Conservation (phyloP, 2,797 vertebrate genomes). For the Crocidura indochinensis region DNA sequence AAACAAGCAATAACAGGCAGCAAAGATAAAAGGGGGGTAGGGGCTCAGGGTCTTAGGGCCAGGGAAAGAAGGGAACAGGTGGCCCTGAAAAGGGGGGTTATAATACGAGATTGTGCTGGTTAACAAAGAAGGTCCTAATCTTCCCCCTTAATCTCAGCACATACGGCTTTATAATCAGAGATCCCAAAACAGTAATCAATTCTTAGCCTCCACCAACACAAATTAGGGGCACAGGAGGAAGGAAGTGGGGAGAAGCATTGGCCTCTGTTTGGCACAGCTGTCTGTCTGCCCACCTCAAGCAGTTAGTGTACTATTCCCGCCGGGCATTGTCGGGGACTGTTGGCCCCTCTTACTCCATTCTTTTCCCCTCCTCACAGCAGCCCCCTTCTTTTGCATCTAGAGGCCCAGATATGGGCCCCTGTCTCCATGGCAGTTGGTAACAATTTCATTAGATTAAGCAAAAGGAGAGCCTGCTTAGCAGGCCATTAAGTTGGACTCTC, state of each 20-base stretch:
- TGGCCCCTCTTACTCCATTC: slow-evolving; percentile 49
- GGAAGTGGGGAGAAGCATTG: slow-evolving; percentile 56
- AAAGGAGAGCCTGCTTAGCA: slow-evolving; percentile 40
- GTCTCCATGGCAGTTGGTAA: background rate
- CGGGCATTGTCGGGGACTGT: background rate
- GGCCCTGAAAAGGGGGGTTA: slow-evolving; percentile 85
- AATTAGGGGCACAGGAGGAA: slow-evolving; percentile 85
- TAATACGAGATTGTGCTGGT: slow-evolving; percentile 85
- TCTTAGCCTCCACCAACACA: slow-evolving; percentile 83
- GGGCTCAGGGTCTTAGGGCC: slow-evolving; percentile 80
- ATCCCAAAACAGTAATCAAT: slow-evolving; percentile 86
- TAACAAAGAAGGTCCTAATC: slow-evolving; percentile 88
- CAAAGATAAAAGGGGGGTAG: slow-evolving; percentile 83
- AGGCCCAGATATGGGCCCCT: background rate
- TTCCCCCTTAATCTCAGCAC: slow-evolving; percentile 82
- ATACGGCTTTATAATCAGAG: slow-evolving; percentile 87
- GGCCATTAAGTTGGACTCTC: slow-evolving; percentile 67
- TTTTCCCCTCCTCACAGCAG: background rate
- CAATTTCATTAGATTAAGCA: background rate
- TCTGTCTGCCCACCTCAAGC: slow-evolving; percentile 67
- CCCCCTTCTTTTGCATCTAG: slow-evolving; percentile 28
- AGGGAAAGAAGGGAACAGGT: slow-evolving; percentile 87
- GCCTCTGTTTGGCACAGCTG: slow-evolving; percentile 46
- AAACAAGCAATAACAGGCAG: slow-evolving; percentile 86
- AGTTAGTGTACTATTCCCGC: slow-evolving; percentile 43